Evolutionary conservation across 2,888 invertebrate genomes (phyloP).

Genomic region (Ectemnius continuus): DNA sequence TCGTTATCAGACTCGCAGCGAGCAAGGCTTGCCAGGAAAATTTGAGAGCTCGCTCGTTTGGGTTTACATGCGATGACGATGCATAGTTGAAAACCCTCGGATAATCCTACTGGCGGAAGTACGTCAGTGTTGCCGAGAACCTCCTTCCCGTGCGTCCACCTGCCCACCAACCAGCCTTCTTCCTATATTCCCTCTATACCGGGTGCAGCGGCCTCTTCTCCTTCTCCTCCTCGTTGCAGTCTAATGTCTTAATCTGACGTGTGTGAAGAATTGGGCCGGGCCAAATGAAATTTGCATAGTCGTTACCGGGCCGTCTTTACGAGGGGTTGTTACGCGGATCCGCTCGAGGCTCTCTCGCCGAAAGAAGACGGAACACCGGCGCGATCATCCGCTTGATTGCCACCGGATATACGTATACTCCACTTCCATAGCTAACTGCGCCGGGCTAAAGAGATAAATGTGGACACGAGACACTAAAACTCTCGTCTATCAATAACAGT

Average conservation of each 20-base stretch:
- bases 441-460: no score
- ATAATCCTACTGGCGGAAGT: slow-evolving; percentile 54
- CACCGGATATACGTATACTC: slow-evolving; percentile 32
- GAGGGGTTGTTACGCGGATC: slow-evolving; percentile 55
- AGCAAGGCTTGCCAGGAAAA: slow-evolving; percentile 42
- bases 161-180: not conserved
- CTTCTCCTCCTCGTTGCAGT: slow-evolving; percentile 34
- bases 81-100: slow-evolving; percentile 47
- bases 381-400: slow-evolving; percentile 54
- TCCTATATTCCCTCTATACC: slow-evolving; percentile 39
- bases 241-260: slow-evolving; percentile 72
- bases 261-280: slow-evolving; percentile 69
- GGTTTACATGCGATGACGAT: slow-evolving; percentile 49
- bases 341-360: slow-evolving; percentile 41
- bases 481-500: no score
- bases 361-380: slow-evolving; percentile 50
- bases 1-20: slow-evolving; percentile 35
- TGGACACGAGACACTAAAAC: no score
- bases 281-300: slow-evolving; percentile 72
- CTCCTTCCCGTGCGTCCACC: slow-evolving; percentile 10
- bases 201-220: slow-evolving; percentile 43
- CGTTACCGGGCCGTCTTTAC: slow-evolving; percentile 65
- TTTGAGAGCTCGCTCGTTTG: slow-evolving; percentile 46
- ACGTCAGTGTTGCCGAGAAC: slow-evolving; percentile 36
- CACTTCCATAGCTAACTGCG: no score